These are phyloP conservation scores for Caenorhabditis sinica DNA, from an alignment of 2,888 invertebrate genomes.

Conservation along the genomic window DNA sequence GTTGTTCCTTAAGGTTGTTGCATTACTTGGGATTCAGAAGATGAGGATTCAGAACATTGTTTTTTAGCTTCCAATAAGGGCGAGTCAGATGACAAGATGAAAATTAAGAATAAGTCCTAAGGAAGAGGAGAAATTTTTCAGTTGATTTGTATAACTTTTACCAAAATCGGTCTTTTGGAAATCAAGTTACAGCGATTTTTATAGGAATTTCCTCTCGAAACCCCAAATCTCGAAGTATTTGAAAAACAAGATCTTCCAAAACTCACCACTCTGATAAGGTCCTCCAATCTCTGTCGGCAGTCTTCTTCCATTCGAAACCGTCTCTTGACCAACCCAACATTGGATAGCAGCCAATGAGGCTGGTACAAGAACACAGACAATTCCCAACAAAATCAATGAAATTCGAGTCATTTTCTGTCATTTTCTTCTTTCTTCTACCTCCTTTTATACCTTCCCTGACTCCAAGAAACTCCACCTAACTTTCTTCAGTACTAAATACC, in stretches of 20 bases:
- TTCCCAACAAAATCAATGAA: constrained; percentile 12
- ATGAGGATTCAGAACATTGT: too few species aligned
- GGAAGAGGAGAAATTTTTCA: too few species aligned
- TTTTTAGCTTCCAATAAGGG: too few species aligned
- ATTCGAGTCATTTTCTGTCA: constrained; percentile 40
- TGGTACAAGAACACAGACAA: constrained; percentile 43
- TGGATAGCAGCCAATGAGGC: constrained; percentile 49
- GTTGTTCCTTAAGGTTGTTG: too few species aligned
- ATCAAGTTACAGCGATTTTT: too few species aligned
- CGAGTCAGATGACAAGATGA: too few species aligned
- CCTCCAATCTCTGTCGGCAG: constrained; percentile 47
- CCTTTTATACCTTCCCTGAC: constrained; percentile 39
- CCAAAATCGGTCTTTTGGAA: too few species aligned
- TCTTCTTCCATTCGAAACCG: constrained; percentile 58
- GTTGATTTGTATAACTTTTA: too few species aligned
- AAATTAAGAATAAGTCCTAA: too few species aligned
- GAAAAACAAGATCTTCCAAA: not conserved
- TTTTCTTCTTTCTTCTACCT: not conserved
- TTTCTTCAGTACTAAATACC: constrained; percentile 43
- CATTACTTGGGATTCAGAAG: too few species aligned
- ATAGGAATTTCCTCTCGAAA: too few species aligned
- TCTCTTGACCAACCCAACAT: constrained; percentile 65
- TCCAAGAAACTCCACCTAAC: constrained; percentile 2
- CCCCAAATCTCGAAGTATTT: too few species aligned
- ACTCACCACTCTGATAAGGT: constrained; percentile 56